Evolutionary conservation across 2,888 invertebrate genomes (phyloP).

Genomic region (Melanotus villosus): DNA sequence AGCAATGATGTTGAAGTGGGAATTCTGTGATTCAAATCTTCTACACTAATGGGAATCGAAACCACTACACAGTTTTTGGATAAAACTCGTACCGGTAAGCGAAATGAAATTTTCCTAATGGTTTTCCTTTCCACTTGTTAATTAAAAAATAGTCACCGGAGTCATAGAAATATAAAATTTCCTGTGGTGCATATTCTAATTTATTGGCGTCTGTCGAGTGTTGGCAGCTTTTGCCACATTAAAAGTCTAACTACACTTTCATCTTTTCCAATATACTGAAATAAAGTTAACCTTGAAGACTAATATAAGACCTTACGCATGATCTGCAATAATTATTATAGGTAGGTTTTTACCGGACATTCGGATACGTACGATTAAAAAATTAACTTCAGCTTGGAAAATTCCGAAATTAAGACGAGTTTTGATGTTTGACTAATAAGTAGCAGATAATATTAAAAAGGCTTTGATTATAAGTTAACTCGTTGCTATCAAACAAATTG

Average conservation of each 20-base stretch:
- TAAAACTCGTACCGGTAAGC: slow-evolving; percentile 58
- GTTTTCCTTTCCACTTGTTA: background rate
- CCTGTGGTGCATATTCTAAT: slow-evolving; percentile 17
- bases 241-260: slow-evolving; percentile 35
- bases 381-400: too few relatives aligned
- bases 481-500: too few relatives aligned
- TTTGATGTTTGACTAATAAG: too few relatives aligned
- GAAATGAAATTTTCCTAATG: background rate
- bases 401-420: too few relatives aligned
- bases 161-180: slow-evolving; percentile 25
- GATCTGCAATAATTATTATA: slow-evolving; percentile 21
- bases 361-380: too few relatives aligned
- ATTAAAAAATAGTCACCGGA: slow-evolving; percentile 9
- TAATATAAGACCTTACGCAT: slow-evolving; percentile 36
- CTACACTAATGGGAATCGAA: slow-evolving; percentile 69
- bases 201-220: slow-evolving; percentile 6
- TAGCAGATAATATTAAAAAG: too few relatives aligned
- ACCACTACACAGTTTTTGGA: slow-evolving; percentile 67
- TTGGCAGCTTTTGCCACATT: slow-evolving; percentile 28
- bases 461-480: too few relatives aligned
- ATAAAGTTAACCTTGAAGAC: slow-evolving; percentile 35
- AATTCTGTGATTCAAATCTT: slow-evolving; percentile 49
- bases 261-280: slow-evolving; percentile 32
- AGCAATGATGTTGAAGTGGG: slow-evolving; percentile 60
- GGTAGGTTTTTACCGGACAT: too few relatives aligned